Evolutionary conservation across 2,113 vertebrate genomes (phyloP).

Genomic region (Neodon shergylaensis): DNA sequence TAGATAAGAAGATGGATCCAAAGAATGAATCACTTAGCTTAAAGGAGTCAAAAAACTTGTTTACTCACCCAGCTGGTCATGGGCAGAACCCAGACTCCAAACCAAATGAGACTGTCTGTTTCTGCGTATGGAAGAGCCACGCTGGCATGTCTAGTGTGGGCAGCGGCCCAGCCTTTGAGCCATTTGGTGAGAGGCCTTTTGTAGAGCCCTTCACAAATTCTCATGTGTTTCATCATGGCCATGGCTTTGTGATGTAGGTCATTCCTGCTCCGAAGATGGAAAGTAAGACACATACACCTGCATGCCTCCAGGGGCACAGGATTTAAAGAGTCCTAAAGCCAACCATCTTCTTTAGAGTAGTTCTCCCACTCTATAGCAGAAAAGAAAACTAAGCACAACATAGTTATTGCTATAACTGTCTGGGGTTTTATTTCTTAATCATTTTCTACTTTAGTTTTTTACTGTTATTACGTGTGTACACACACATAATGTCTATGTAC

Average conservation of each 20-base stretch:
- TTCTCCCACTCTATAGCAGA: background rate
- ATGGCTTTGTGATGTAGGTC: background rate
- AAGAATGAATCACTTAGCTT: conserved; percentile 2
- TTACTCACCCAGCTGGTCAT: background rate
- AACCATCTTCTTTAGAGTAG: background rate
- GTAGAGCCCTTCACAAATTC: background rate
- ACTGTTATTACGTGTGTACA: background rate
- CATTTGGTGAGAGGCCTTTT: background rate
- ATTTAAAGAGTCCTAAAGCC: background rate
- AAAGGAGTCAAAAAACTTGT: conserved; percentile 23
- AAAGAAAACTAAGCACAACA: background rate
- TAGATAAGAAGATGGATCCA: background rate
- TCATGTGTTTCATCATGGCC: background rate
- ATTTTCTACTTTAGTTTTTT: background rate
- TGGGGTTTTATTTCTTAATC: background rate
- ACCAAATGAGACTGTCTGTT: background rate
- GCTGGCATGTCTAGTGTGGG: background rate
- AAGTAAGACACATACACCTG: background rate
- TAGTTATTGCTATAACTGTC: background rate
- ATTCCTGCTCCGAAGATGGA: background rate
- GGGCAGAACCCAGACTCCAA: background rate
- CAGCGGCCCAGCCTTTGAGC: background rate
- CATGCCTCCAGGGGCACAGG: background rate
- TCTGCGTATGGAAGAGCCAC: background rate
- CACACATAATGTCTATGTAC: background rate